phyloP scores from a whole-genome alignment of 2,888 invertebrate species.

The Prosopocoilus inquinatus region DNA sequence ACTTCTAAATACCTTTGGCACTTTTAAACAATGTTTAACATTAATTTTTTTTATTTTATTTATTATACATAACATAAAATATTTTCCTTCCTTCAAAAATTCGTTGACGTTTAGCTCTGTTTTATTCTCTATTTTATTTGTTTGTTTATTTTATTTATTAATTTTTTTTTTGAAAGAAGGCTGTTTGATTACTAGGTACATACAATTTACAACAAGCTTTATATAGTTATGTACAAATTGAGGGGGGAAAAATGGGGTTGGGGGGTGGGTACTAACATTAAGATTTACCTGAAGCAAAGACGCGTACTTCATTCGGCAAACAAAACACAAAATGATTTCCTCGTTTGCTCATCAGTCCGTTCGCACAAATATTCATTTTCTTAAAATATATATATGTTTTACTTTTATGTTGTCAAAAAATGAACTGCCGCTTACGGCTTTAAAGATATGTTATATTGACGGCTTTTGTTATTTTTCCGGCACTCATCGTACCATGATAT shows the following conservation, averaged over 20 bases:
- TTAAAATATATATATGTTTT: slow-evolving; percentile 27
- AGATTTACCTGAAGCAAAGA: slow-evolving; percentile 19
- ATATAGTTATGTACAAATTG: slow-evolving; percentile 28
- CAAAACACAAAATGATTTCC: not conserved
- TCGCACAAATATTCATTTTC: slow-evolving; percentile 27
- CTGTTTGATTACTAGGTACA: slow-evolving; percentile 30
- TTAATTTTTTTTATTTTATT: slow-evolving; percentile 17
- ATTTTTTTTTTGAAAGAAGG: slow-evolving; percentile 8
- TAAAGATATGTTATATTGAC: slow-evolving; percentile 35
- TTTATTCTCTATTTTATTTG: not conserved
- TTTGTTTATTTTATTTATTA: slow-evolving; percentile 3
- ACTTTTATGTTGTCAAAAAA: slow-evolving; percentile 18
- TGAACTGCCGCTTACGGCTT: slow-evolving; percentile 24
- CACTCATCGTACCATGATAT: too few species aligned
- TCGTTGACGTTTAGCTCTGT: not conserved
- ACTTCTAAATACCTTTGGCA: slow-evolving; percentile 32
- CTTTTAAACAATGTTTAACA: slow-evolving; percentile 34
- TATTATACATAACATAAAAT: slow-evolving; percentile 27
- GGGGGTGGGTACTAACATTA: slow-evolving; percentile 34
- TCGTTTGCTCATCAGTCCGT: slow-evolving; percentile 17
- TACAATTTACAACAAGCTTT: slow-evolving; percentile 35
- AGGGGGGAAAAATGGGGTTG: slow-evolving; percentile 33
- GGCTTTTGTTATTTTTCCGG: slow-evolving; percentile 28
- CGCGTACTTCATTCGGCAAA: slow-evolving; percentile 28
- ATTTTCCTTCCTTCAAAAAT: slow-evolving; percentile 22